These are phyloP conservation scores for Abrostola tripartita DNA, from an alignment of 2,888 invertebrate genomes.

Conservation along the genomic window DNA sequence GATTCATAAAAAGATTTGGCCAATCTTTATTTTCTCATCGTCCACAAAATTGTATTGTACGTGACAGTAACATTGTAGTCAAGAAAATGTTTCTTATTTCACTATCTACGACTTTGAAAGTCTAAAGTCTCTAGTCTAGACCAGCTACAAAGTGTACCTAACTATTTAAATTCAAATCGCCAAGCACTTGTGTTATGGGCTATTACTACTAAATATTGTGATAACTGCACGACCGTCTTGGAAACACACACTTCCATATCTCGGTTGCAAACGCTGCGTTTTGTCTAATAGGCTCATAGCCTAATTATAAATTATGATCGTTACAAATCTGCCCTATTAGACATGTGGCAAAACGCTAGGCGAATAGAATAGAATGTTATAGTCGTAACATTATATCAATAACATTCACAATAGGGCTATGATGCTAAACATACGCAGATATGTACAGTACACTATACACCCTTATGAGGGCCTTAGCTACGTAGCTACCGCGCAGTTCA, in stretches of 20 bases:
- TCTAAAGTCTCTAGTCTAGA: conserved; percentile 32
- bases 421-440: too few relatives aligned
- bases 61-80: conserved; percentile 1
- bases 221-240: conserved; percentile 36
- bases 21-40: background rate
- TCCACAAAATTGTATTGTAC: background rate
- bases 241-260: conserved; percentile 25
- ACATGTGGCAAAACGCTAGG: too few relatives aligned
- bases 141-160: conserved; percentile 31
- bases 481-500: too few relatives aligned
- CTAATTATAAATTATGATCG: too few relatives aligned
- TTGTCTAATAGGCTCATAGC: too few relatives aligned
- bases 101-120: conserved; percentile 12
- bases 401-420: too few relatives aligned
- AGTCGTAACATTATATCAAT: too few relatives aligned
- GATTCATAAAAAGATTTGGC: too few relatives aligned
- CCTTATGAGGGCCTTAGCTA: too few relatives aligned
- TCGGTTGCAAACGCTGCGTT: background rate
- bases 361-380: too few relatives aligned
- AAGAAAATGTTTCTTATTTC: background rate
- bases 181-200: conserved; percentile 44
- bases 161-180: conserved; percentile 55
- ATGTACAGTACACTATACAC: too few relatives aligned
- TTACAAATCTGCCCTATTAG: too few relatives aligned
- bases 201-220: conserved; percentile 52